Percentiles rank a stretch among this genome's conserved stretches.
Evolutionary conservation across 2,888 invertebrate species (phyloP).

Genomic region (Drosophila percnosoma): DNA sequence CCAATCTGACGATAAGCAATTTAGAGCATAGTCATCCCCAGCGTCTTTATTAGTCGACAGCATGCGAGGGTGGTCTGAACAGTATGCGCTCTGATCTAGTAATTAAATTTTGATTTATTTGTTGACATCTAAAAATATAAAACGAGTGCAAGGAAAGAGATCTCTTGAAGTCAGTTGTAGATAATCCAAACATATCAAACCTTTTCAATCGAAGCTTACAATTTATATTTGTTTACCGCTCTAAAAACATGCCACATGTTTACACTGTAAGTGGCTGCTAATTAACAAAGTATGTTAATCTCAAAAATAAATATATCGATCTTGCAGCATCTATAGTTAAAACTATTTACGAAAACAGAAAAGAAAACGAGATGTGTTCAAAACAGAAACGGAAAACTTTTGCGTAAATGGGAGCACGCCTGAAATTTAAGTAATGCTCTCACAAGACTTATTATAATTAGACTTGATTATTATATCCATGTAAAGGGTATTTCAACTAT

Average conservation of each 20-base stretch:
- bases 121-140: neutral
- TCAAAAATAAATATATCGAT: neutral
- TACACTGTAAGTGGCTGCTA: neutral
- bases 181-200: neutral
- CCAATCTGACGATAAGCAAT: neutral
- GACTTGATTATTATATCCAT: neutral
- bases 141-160: fast-evolving
- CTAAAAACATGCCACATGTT: neutral
- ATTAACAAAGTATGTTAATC: neutral
- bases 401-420: neutral
- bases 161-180: neutral
- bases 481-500: neutral
- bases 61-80: neutral
- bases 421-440: neutral
- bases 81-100: neutral
- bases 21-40: neutral
- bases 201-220: neutral
- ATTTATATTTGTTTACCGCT: neutral
- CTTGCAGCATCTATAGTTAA: neutral
- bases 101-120: neutral
- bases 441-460: neutral
- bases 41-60: neutral
- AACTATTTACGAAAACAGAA: neutral
- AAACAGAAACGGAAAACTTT: neutral
- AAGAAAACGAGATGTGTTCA: neutral